Evolutionary conservation across 37 sponge, comb jelly and placozoan species (phyloP).

Genomic region (Axinella damicornis): DNA sequence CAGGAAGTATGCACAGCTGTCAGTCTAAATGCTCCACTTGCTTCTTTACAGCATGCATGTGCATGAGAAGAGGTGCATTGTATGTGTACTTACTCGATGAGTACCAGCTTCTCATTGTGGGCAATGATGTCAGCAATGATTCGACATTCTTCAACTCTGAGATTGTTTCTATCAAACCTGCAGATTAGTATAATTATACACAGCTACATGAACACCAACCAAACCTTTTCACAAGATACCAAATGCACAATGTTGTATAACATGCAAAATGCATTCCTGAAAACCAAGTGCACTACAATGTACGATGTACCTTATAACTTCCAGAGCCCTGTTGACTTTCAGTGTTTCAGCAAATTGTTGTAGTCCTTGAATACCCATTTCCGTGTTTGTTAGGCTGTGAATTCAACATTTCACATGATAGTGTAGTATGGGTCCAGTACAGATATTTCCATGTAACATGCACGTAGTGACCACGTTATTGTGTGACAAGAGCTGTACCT

Average conservation of each 20-base stretch:
- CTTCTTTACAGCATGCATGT: no score
- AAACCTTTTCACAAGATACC: no score
- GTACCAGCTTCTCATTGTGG: neutral
- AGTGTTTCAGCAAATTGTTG: neutral
- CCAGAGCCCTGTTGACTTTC: neutral
- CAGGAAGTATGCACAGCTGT: no score
- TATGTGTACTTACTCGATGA: conserved; percentile 29
- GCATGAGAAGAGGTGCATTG: no score
- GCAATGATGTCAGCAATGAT: conserved; percentile 12
- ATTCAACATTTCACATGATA: no score
- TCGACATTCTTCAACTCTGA: conserved; percentile 3
- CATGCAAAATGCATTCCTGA: neutral
- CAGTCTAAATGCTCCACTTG: no score
- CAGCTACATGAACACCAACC: no score
- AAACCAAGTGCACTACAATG: neutral
- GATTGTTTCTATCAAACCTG: conserved; percentile 33
- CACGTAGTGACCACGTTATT: no score
- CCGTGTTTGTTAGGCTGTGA: conserved; percentile 1
- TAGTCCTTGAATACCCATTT: conserved; percentile 6
- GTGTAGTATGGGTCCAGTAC: no score
- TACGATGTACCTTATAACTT: conserved; percentile 47
- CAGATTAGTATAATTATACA: no score
- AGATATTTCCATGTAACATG: neutral
- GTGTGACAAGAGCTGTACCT: no score
- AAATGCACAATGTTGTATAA: no score